Conservation (phyloP, 2,888 invertebrate species). For the Syrphus vitripennis region DNA sequence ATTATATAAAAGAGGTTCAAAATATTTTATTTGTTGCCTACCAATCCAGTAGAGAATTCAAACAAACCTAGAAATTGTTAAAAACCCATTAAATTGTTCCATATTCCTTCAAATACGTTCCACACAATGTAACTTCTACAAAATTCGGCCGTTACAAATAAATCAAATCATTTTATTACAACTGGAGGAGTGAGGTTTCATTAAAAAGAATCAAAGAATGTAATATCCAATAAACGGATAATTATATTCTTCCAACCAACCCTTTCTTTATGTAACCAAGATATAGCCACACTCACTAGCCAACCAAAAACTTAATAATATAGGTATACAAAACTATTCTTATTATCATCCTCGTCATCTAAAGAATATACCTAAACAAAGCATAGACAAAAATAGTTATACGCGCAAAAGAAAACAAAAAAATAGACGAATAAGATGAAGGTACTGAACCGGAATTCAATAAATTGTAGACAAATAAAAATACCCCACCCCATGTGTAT, state of each 20-base stretch:
- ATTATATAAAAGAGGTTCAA: not conserved
- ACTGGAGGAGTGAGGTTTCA: not conserved
- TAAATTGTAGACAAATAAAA: slow-evolving; percentile 12
- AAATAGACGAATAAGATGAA: slow-evolving; percentile 38
- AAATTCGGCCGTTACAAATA: not conserved
- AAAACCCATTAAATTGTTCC: not conserved
- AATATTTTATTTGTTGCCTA: not conserved
- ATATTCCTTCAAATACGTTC: not conserved
- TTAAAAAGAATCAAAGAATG: not conserved
- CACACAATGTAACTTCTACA: not conserved
- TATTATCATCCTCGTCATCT: slow-evolving; percentile 6
- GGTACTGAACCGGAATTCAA: slow-evolving; percentile 50
- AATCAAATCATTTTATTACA: not conserved
- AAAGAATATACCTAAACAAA: not conserved
- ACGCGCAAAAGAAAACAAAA: slow-evolving; percentile 30
- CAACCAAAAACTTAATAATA: slow-evolving; percentile 44
- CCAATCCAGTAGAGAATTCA: no score
- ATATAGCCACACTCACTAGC: slow-evolving; percentile 13
- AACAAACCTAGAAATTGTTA: not conserved
- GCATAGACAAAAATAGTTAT: slow-evolving; percentile 40
- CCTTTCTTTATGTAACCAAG: slow-evolving; percentile 17
- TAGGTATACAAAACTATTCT: not conserved
- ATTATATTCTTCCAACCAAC: slow-evolving; percentile 28
- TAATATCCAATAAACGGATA: not conserved
- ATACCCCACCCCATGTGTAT: slow-evolving; percentile 61